Evolutionary conservation across 1,140 invertebrate genomes (phyloP), one percentile per base, ranked within the genome.

Genomic region (Ericerus pela): DNA sequence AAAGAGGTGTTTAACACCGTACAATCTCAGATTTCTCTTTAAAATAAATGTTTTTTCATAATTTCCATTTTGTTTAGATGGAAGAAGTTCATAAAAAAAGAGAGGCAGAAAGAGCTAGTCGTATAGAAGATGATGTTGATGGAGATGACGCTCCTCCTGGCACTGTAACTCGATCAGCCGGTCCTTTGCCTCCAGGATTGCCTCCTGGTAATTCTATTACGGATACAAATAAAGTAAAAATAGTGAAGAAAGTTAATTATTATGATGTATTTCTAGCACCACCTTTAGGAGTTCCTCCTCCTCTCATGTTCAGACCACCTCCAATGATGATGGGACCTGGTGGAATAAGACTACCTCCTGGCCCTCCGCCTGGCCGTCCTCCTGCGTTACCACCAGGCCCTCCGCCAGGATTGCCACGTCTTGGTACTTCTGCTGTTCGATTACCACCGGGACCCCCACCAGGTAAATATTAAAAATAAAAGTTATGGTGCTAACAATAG

Each of bases 71-170:
- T 43, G 8, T 58, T 16, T 57, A 64, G 63, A 86, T 87, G 81
- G 85, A 88, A 70, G 81, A 84, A 38, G 84, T 85, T 0, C 84
- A 87, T 62, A 81, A 80, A 60, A 85, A 83, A 84, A 41, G 84
- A 85, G 0, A 82, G 85, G 62, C 81, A 79, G 60, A 84, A 84
- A 62, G 73, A 79, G 53, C 79, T 84, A 65, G 73, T 73, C n/a
- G n/a, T n/a, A 14, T 76, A 80, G 60, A 69, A 77, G 62, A 76
- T 76, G 8, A 51, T 22, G 4, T 14, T 18, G 29, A 47, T 43
- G 53, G 55, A 6, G 24, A 47, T 22, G 36, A 60, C 31, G 51
- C 54, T 54, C 33, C 59, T 33, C 8, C 31, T 14, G 27, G 58
- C 47, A 55, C 58, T 16, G 53, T 62, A 26, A 64, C 66, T 18